Conservation (phyloP, 35 echinoderm and acorn worm genomes). For the Chiridota heheva region DNA sequence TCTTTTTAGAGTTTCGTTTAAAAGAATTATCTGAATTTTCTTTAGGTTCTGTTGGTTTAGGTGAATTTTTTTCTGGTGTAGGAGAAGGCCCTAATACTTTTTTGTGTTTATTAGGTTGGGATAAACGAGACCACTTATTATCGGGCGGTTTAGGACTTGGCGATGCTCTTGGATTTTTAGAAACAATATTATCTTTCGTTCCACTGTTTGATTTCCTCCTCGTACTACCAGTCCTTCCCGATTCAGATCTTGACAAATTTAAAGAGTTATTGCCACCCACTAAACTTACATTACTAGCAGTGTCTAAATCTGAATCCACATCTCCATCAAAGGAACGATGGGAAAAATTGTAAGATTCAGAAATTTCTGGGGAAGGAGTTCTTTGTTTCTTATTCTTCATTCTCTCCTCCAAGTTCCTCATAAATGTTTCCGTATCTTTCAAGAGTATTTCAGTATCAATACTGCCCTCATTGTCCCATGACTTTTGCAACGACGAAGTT, state of each 20-base stretch:
- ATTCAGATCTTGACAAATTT: too few species aligned
- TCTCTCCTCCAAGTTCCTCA: slow-evolving; percentile 75
- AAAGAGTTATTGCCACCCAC: slow-evolving; percentile 23
- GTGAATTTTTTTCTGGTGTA: slow-evolving; percentile 39
- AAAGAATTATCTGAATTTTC: slow-evolving; percentile 61
- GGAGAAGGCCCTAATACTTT: slow-evolving; percentile 22
- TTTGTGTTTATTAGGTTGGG: slow-evolving; percentile 87
- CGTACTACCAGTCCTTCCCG: too few species aligned
- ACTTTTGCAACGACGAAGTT: slow-evolving; percentile 7
- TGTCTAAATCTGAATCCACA: slow-evolving; percentile 75
- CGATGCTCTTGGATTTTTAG: slow-evolving; percentile 21
- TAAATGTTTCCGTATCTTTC: slow-evolving; percentile 87
- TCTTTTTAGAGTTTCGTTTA: slow-evolving; percentile 65
- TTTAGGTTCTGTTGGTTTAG: slow-evolving; percentile 28
- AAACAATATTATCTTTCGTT: not conserved
- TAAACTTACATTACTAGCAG: slow-evolving; percentile 62
- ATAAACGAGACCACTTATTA: slow-evolving; percentile 77
- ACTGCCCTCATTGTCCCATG: slow-evolving; percentile 46
- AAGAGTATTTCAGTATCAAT: slow-evolving; percentile 85
- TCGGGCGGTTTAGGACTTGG: slow-evolving; percentile 24
- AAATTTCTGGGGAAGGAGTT: slow-evolving; percentile 48
- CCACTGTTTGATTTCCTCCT: not conserved
- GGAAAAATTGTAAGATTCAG: slow-evolving; percentile 44
- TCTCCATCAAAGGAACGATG: slow-evolving; percentile 69
- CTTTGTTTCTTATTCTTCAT: slow-evolving; percentile 40